These are phyloP conservation scores for Matsumurasca onukii DNA, from an alignment of 1,140 invertebrate species.

Conservation along the genomic window DNA sequence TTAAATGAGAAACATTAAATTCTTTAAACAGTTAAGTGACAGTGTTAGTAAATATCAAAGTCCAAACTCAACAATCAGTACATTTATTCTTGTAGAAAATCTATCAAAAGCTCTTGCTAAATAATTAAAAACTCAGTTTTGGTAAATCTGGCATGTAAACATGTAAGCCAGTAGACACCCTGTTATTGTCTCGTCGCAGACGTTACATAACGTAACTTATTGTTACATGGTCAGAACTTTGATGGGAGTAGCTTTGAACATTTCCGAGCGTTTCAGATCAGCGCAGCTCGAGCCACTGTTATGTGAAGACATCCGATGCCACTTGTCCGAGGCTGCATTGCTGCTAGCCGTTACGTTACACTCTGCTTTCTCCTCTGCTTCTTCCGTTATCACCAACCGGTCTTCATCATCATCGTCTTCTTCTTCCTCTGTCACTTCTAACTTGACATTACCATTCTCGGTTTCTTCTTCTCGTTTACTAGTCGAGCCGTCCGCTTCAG, in stretches of 20 bases:
- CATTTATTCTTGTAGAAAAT: too few species aligned
- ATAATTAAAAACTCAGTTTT: too few species aligned
- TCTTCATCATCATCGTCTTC: slow-evolving; percentile 22
- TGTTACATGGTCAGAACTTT: slow-evolving; percentile 14
- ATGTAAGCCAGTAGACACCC: too few species aligned
- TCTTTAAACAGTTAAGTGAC: too few species aligned
- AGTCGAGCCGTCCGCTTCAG: background rate
- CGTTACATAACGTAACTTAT: background rate
- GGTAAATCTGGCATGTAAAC: too few species aligned
- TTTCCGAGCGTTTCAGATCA: slow-evolving; percentile 8
- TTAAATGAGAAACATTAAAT: too few species aligned
- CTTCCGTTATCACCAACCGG: slow-evolving; percentile 22
- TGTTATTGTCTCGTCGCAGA: too few species aligned
- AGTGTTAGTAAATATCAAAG: too few species aligned
- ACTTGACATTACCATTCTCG: background rate
- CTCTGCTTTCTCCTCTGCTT: background rate
- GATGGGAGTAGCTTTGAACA: background rate
- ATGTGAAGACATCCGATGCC: background rate
- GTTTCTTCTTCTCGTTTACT: background rate
- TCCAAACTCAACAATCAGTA: too few species aligned
- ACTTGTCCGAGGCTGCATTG: slow-evolving; percentile 9
- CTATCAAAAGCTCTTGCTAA: too few species aligned
- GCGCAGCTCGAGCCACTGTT: slow-evolving; percentile 6
- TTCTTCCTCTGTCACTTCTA: background rate
- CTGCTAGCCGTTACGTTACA: background rate